These are phyloP conservation scores for Channa argus DNA, from an alignment of 2,113 vertebrate species.

Conservation along the genomic window DNA sequence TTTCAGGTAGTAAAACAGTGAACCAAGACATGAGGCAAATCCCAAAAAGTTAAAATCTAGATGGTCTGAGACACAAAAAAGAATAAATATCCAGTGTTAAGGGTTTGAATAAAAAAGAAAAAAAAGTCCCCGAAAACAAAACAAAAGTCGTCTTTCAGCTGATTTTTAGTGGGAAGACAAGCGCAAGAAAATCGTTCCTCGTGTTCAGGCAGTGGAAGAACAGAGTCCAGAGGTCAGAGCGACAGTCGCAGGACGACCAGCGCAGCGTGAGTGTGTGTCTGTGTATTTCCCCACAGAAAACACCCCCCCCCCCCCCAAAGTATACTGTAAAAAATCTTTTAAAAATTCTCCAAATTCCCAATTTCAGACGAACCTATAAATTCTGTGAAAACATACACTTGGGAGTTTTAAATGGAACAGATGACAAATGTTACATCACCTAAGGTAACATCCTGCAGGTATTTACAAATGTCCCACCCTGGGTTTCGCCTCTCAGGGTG, in stretches of 20 bases:
- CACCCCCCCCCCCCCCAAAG: neutral
- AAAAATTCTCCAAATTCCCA: too few species aligned
- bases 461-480: neutral
- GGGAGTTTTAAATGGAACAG: too few species aligned
- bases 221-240: constrained; percentile 64
- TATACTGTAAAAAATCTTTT: constrained; percentile 25
- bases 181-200: neutral
- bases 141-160: neutral
- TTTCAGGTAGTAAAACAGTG: too few species aligned
- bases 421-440: too few species aligned
- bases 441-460: too few species aligned
- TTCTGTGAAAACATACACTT: too few species aligned
- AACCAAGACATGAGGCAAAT: too few species aligned
- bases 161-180: neutral
- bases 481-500: neutral
- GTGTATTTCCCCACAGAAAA: constrained; percentile 9
- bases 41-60: too few species aligned
- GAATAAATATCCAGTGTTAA: too few species aligned
- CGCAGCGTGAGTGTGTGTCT: constrained; percentile 9
- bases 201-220: neutral
- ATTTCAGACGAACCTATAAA: too few species aligned
- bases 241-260: neutral
- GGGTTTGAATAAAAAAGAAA: too few species aligned
- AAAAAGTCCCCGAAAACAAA: neutral
- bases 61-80: too few species aligned